A percentile compares a stretch with the other conserved stretches of the same genome.
Conservation (phyloP, 2,113 vertebrate genomes). For the Sterna hirundo region DNA sequence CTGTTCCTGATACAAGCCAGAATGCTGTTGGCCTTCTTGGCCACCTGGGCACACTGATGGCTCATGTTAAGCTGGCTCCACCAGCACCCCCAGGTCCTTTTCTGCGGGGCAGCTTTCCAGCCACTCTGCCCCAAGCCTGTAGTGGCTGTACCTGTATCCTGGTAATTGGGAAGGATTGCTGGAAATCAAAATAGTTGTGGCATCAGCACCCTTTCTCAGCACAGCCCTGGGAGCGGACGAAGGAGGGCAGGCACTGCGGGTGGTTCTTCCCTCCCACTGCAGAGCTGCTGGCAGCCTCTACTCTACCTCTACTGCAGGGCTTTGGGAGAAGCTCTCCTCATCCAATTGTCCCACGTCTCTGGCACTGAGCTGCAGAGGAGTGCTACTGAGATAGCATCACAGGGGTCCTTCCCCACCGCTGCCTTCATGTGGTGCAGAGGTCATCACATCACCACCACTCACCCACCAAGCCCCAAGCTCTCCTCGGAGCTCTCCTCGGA, state of each 20-base stretch:
- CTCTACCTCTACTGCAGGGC: too few species aligned
- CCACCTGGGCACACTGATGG: too few species aligned
- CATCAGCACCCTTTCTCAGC: neutral
- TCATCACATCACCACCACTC: neutral
- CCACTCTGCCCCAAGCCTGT: too few species aligned
- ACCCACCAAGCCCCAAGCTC: neutral
- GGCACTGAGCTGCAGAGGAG: neutral
- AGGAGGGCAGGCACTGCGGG: neutral
- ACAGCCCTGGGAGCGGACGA: neutral
- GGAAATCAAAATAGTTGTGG: neutral
- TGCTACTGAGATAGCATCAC: neutral
- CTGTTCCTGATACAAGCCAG: too few species aligned
- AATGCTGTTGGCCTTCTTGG: too few species aligned
- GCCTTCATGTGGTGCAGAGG: neutral
- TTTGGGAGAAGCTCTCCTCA: neutral
- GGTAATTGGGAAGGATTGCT: neutral
- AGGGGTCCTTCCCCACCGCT: neutral
- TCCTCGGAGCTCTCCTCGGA: neutral
- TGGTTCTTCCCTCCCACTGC: neutral
- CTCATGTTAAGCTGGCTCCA: too few species aligned
- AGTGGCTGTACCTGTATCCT: too few species aligned
- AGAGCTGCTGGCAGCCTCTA: neutral
- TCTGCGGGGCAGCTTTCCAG: too few species aligned
- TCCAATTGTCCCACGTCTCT: accelerated
- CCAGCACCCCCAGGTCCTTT: too few species aligned